Evolutionary conservation across 2,888 invertebrate genomes (phyloP), one percentile per base, ranked within the genome.

Genomic region (Drosophila lacicola): DNA sequence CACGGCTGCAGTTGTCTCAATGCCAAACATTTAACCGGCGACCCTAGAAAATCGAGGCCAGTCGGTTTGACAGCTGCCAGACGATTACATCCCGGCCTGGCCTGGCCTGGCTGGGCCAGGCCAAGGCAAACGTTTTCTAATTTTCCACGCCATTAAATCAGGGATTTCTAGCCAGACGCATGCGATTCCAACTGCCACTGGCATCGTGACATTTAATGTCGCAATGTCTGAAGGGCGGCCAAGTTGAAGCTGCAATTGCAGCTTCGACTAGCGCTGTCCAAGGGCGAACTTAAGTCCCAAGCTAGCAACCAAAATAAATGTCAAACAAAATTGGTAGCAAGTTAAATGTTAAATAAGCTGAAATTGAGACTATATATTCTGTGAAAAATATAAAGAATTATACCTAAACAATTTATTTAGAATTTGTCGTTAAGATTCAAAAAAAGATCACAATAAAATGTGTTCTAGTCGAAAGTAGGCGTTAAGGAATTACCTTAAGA

Each of bases 121-220:
- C 60, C 51, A 66, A 64, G 58, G 74, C 86, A 86, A 90, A 89
- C 88, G 88, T 86, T 82, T 89, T 89, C 90, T 88, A 90, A 90
- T 90, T 90, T 90, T 90, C 89, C 90, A 88, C 87, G 69, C 90
- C 90, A 90, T 90, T 90, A 89, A 90, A 78, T 85, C 78, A 67
- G 61, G 56, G 66, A 76, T 76, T 77, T 78, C 73, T 57, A 70
- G 67, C 65, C 78, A 76, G 80, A 78, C 78, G 78, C 80, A 75
- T 80, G 68, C 78, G 64, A 68, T 58, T 54, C 56, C 64, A 53
- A 64, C 77, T 77, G 80, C 74, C 70, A 70, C 37, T 60, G 66
- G 46, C 77, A 74, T 47, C 51, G 56, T 70, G 80, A 67, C 70
- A 66, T 46, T 44, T 33, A 55, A 37, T 51, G 61, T 55, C 54